Evolutionary conservation across 1,140 invertebrate genomes (phyloP), one percentile per base, ranked within the genome.

Genomic region (Caenorhabditis tropicalis): DNA sequence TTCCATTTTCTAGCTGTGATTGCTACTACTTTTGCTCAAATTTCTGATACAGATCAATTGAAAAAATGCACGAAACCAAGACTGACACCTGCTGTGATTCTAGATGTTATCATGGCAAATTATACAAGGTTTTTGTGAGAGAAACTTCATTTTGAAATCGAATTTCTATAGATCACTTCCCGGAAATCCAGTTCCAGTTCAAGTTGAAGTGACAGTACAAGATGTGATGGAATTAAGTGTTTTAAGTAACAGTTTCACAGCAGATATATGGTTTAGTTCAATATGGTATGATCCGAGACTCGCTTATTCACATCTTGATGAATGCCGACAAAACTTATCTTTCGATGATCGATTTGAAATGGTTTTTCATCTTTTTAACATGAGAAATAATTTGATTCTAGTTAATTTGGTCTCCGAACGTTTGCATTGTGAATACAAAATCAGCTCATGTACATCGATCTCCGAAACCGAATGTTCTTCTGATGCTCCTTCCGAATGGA

Each of bases 291-390:
- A 91, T 79, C 88, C 81, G 12, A 82, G 90, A 0, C 84, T 91
- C n/a, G 88, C 89, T 19, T 91, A 91, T 65, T 39, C 82, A 12
- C 90, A 90, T 86, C 85, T 89, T 19, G 90, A 91, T 74, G 70
- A 82, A 15, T 91, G 90, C 29, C 79, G 90, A 46, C 58, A 81
- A 33, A 91, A 91, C 70, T 82, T 91, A n/a, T 91, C 89, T 0
- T 90, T 90, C 86, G 89, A 90, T 58, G 90, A 90, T 33, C 88
- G 87, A n/a, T 90, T 90, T 48, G 89, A 90, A 82, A 90, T 90
- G 56, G 88, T 90, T 36, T 29, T 10, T 29, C 7, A 56, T 7
- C 0, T 15, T 51, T 15, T 15, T 19, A 51, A 51, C 5, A 5
- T 15, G 15, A 19, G 2, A 51, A n/a, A 51, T n/a, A 19, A 0